These are phyloP conservation scores for Listrodromus nycthemerus DNA, from an alignment of 2,888 invertebrate species.

Conservation along the genomic window DNA sequence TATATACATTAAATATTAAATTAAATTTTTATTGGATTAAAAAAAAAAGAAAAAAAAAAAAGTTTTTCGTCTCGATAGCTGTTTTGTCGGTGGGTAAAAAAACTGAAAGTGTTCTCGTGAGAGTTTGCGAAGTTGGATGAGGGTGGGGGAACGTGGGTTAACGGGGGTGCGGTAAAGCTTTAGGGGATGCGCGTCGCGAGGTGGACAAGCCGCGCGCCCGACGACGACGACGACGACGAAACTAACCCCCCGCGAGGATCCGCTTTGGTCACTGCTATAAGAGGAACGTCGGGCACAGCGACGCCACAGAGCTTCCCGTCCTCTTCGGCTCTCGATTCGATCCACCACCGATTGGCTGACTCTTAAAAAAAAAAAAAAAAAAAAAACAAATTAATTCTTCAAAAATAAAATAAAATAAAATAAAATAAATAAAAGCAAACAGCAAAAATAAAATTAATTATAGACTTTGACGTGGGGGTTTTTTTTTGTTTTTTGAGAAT, in stretches of 20 bases:
- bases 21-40: background rate
- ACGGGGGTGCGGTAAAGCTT: slow-evolving; percentile 62
- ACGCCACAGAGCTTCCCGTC: slow-evolving; percentile 75
- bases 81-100: slow-evolving; percentile 1
- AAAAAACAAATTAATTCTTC: background rate
- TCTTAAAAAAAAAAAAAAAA: background rate
- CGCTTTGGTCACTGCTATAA: slow-evolving; percentile 74
- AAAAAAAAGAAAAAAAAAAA: background rate
- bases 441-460: background rate
- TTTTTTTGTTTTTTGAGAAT: background rate
- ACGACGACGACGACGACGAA: slow-evolving; percentile 38
- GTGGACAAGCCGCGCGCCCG: slow-evolving; percentile 63
- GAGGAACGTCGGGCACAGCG: slow-evolving; percentile 76
- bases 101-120: slow-evolving; percentile 38
- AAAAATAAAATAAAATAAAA: background rate
- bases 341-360: slow-evolving; percentile 40
- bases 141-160: slow-evolving; percentile 36
- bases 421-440: background rate
- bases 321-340: slow-evolving; percentile 67
- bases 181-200: slow-evolving; percentile 74
- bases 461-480: background rate
- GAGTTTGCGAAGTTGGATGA: background rate
- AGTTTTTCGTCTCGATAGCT: slow-evolving; percentile 9
- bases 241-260: slow-evolving; percentile 68
- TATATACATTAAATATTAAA: background rate